phyloP scores from a whole-genome alignment of 1,140 invertebrate genomes.

The Hypsibius dujardini region DNA sequence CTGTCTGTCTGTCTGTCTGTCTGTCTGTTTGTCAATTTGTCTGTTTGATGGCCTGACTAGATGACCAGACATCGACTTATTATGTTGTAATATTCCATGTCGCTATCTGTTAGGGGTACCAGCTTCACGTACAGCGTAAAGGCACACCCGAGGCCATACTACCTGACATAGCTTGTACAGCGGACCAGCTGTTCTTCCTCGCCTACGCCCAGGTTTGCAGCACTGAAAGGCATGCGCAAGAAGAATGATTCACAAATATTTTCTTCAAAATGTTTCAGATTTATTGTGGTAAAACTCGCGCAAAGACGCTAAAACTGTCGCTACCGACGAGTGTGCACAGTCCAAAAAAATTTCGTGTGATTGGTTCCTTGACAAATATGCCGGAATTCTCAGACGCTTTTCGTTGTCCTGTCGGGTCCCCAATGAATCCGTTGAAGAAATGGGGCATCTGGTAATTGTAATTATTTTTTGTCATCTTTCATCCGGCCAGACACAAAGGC shows the following conservation, averaged over 20 bases:
- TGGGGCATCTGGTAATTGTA: conserved; percentile 57
- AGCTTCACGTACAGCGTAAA: too few relatives aligned
- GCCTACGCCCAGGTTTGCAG: conserved; percentile 27
- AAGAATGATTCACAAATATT: background rate
- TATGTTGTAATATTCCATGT: too few relatives aligned
- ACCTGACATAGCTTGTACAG: too few relatives aligned
- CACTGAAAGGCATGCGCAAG: conserved; percentile 4
- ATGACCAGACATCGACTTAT: too few relatives aligned
- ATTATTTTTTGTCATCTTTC: conserved; percentile 17
- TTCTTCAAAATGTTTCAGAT: conserved; percentile 37
- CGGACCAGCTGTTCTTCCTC: conserved; percentile 27
- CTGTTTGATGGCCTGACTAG: too few relatives aligned
- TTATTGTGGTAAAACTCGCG: conserved; percentile 54
- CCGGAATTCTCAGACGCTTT: conserved; percentile 62
- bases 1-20: too few relatives aligned
- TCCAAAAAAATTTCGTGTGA: conserved; percentile 53
- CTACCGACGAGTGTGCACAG: conserved; percentile 58
- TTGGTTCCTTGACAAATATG: conserved; percentile 63
- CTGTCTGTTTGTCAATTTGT: too few relatives aligned
- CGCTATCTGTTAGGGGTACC: too few relatives aligned
- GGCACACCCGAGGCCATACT: too few relatives aligned
- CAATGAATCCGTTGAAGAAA: conserved; percentile 60
- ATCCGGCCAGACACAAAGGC: too few relatives aligned
- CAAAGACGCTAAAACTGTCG: conserved; percentile 44
- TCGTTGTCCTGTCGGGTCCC: conserved; percentile 49